Evolutionary conservation across 2,113 vertebrate species (phyloP).

Genomic region (Menura novaehollandiae): DNA sequence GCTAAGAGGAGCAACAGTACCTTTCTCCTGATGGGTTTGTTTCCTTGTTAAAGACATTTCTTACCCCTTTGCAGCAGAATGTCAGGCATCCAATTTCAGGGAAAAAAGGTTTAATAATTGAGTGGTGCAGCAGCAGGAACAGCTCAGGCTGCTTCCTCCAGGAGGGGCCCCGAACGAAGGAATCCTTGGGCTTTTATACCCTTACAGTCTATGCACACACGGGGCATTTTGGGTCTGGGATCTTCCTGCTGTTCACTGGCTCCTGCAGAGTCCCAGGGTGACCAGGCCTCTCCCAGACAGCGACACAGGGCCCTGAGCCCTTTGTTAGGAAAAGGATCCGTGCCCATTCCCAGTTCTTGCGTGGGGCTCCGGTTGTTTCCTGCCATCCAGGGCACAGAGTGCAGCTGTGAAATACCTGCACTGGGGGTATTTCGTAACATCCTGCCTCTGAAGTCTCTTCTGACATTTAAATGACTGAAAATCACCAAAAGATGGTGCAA

Average conservation of each 20-base stretch:
- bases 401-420: neutral
- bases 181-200: neutral
- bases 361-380: neutral
- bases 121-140: neutral
- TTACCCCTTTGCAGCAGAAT: neutral
- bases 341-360: neutral
- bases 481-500: neutral
- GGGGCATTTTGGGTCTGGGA: neutral
- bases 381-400: neutral
- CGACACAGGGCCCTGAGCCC: neutral
- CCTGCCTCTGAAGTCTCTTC: neutral
- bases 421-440: neutral
- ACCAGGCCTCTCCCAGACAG: neutral
- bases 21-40: neutral
- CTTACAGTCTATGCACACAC: neutral
- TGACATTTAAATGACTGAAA: neutral
- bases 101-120: neutral
- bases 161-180: accelerated
- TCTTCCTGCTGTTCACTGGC: neutral
- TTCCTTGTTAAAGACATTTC: neutral
- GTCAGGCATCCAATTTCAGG: neutral
- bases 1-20: neutral
- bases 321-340: neutral
- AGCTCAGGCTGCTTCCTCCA: neutral
- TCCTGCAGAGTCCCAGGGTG: neutral